Percentiles rank a stretch among this genome's conserved stretches.
Evolutionary conservation across 2,888 invertebrate species (phyloP).

Genomic region (Brenthis daphne): DNA sequence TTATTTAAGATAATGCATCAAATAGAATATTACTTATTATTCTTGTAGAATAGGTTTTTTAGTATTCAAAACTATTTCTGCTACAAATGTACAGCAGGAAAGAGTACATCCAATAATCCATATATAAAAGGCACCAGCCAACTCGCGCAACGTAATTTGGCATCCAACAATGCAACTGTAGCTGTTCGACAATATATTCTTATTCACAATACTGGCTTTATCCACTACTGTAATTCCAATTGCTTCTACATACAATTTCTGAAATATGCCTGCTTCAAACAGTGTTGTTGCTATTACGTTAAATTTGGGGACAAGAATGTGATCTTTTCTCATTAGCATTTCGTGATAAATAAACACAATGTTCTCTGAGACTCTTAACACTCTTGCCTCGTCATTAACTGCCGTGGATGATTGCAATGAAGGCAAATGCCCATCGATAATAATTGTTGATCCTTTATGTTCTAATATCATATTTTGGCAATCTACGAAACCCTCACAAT

Average conservation of each 20-base stretch:
- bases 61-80: constrained; percentile 46
- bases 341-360: constrained; percentile 61
- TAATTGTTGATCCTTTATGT: constrained; percentile 56
- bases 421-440: constrained; percentile 53
- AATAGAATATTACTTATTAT: background rate
- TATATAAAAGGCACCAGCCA: constrained; percentile 57
- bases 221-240: constrained; percentile 56
- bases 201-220: constrained; percentile 51
- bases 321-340: constrained; percentile 59
- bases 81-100: constrained; percentile 51
- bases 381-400: constrained; percentile 58
- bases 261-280: constrained; percentile 64
- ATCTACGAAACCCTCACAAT: constrained; percentile 53
- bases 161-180: constrained; percentile 66
- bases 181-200: constrained; percentile 56
- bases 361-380: constrained; percentile 54
- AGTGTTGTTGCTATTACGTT: constrained; percentile 51
- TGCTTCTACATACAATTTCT: constrained; percentile 54
- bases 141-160: constrained; percentile 54
- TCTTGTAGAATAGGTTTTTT: background rate
- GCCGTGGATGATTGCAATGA: constrained; percentile 55
- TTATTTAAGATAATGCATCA: background rate
- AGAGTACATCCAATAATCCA: constrained; percentile 58
- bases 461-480: constrained; percentile 49
- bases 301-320: constrained; percentile 48